Evolutionary conservation across 2,113 vertebrate genomes (phyloP), one percentile per base, ranked within the genome.

Genomic region (Leptobrachium ailaonicum): DNA sequence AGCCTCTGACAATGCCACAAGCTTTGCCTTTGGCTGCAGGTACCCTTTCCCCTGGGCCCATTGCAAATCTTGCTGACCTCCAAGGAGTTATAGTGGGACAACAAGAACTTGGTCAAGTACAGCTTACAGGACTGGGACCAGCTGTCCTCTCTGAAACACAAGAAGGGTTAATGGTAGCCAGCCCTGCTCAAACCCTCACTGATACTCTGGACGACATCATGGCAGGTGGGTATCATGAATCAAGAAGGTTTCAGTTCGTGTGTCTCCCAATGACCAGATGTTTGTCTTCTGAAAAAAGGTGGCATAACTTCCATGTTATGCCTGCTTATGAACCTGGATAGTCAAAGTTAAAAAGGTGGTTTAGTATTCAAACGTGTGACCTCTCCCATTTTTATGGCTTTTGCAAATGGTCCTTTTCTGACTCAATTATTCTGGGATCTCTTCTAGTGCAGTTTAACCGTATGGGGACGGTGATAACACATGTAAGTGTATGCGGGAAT

Each of bases 131-230:
- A 87, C 92, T 98, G 88, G 96, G 95, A 84, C 94, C 96, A 87
- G 95, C 95, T 90, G 95, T 98, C 93, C 94, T 98, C 86, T 92
- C 95, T 89, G 96, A 97, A 91, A 95, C 96, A 87, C 92, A 95
- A 85, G 94, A 96, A 88, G 95, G 95, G 90, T 94, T 96, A 94
- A 96, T 96, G 95, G 95, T 96, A 92, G 95, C 95, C 92, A 95
- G 94, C 85, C 95, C 95, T 86, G 95, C 95, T 89, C 95, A 96
- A 91, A 96, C 95, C 85, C 97, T 99, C 93, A 98, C 97, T 90
- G 97, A 99, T 93, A 99, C 98, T 88, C 95, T 99, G 91, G 97
- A 99, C 88, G 97, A 99, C 95, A 98, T 99, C 94, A 99, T 99
- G 97, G 96, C 96, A 92, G 97, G 98, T 95, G 88, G 89, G 96